These are phyloP conservation scores for Pygocentrus nattereri DNA, from an alignment of 2,797 vertebrate genomes.

Conservation along the genomic window DNA sequence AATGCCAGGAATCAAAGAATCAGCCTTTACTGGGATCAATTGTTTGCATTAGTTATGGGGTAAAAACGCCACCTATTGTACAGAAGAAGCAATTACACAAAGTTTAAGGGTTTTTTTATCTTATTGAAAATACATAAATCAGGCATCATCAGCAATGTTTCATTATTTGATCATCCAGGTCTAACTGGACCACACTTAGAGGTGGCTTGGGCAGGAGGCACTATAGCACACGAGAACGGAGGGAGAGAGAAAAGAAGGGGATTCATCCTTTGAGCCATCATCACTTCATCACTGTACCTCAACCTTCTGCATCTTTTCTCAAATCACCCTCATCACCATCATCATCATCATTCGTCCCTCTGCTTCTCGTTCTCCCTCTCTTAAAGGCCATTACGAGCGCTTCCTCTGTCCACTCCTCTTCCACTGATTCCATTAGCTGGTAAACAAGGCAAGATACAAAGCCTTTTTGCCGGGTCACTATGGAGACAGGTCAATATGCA, in stretches of 20 bases:
- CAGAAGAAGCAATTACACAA: background rate
- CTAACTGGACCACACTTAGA: background rate
- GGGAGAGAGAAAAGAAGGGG: background rate
- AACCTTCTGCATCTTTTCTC: background rate
- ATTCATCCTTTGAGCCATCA: background rate
- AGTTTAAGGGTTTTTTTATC: background rate
- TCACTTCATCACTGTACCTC: conserved; percentile 4
- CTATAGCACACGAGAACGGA: background rate
- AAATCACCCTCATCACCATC: conserved; percentile 7
- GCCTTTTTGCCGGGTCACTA: conserved; percentile 30
- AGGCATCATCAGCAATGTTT: background rate
- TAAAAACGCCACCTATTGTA: background rate
- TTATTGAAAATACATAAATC: background rate
- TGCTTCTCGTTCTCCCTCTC: conserved; percentile 3
- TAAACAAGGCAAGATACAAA: conserved; percentile 43
- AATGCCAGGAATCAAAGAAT: too few relatives aligned
- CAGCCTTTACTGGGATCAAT: too few relatives aligned
- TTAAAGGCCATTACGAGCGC: conserved; percentile 42
- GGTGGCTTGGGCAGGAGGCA: too few relatives aligned
- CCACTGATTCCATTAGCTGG: conserved; percentile 48
- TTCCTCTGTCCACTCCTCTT: conserved; percentile 40
- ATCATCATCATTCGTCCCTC: background rate
- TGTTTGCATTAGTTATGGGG: too few relatives aligned
- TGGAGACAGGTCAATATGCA: conserved; percentile 1
- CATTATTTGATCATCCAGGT: background rate